These are phyloP conservation scores for Silurus glanis DNA, from an alignment of 2,113 vertebrate species.

Conservation along the genomic window DNA sequence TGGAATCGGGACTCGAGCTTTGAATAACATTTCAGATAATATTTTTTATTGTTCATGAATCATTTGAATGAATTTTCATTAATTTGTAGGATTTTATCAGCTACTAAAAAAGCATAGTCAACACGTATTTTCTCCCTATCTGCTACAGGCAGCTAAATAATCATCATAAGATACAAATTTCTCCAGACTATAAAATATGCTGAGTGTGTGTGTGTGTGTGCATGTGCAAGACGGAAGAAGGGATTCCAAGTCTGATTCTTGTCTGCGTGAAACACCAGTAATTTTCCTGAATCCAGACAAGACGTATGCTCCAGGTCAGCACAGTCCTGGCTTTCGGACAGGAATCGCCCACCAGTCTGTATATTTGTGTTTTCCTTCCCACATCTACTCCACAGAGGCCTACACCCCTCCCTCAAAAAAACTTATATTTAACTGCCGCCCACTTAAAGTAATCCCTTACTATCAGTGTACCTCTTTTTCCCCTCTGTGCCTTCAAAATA, in stretches of 20 bases:
- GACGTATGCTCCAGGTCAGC: constrained; percentile 23
- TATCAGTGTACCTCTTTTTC: constrained; percentile 21
- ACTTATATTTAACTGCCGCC: constrained; percentile 46
- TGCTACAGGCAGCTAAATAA: neutral
- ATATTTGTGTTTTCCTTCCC: constrained; percentile 30
- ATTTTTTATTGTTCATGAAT: neutral
- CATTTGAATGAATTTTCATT: neutral
- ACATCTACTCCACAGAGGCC: constrained; percentile 20
- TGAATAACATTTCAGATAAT: neutral
- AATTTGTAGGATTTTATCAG: neutral
- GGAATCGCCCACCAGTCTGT: constrained; percentile 27
- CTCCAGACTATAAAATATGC: neutral
- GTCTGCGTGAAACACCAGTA: constrained; percentile 12
- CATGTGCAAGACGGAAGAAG: neutral
- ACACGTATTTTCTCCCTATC: neutral
- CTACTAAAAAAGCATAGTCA: neutral
- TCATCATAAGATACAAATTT: neutral
- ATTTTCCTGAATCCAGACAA: constrained; percentile 18
- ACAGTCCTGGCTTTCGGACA: constrained; percentile 17
- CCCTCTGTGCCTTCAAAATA: constrained; percentile 24
- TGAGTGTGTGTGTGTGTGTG: neutral
- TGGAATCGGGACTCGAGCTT: neutral
- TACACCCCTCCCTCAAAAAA: constrained; percentile 27
- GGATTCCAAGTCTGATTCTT: neutral
- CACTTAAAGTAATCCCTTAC: constrained; percentile 39